These are phyloP conservation scores for Tigriopus japonicus DNA, from an alignment of 1,140 invertebrate genomes.

Conservation along the genomic window DNA sequence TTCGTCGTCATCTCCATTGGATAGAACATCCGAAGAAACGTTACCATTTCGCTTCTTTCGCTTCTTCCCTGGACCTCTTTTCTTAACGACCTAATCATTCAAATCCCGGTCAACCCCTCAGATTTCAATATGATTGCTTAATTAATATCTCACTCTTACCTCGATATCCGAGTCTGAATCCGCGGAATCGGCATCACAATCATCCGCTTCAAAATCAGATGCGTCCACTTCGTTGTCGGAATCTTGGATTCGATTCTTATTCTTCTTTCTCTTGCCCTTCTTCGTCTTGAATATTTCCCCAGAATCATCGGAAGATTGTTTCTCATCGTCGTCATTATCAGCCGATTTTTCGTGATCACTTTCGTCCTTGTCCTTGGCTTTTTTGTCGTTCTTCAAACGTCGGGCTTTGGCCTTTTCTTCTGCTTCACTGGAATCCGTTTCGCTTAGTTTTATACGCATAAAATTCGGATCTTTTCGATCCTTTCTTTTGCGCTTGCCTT, in stretches of 20 bases:
- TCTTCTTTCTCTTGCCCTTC: not conserved
- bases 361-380: slow-evolving; percentile 14
- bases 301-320: not conserved
- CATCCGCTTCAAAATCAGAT: not conserved
- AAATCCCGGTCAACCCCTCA: too few relatives aligned
- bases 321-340: not conserved
- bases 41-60: slow-evolving; percentile 8
- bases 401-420: slow-evolving; percentile 14
- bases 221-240: not conserved
- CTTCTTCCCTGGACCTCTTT: not conserved
- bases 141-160: not conserved
- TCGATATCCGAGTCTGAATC: not conserved
- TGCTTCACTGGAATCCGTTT: slow-evolving; percentile 11
- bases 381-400: not conserved
- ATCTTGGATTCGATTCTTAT: not conserved
- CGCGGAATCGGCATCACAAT: not conserved
- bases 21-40: slow-evolving; percentile 14
- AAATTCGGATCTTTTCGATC: not conserved
- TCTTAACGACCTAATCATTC: not conserved
- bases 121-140: not conserved
- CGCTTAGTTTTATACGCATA: not conserved
- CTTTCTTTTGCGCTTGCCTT: not conserved
- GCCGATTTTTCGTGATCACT: not conserved
- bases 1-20: slow-evolving; percentile 14
- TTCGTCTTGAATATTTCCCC: not conserved